Conservation (phyloP, 1,140 invertebrate species). For the Liolophura sinensis region DNA sequence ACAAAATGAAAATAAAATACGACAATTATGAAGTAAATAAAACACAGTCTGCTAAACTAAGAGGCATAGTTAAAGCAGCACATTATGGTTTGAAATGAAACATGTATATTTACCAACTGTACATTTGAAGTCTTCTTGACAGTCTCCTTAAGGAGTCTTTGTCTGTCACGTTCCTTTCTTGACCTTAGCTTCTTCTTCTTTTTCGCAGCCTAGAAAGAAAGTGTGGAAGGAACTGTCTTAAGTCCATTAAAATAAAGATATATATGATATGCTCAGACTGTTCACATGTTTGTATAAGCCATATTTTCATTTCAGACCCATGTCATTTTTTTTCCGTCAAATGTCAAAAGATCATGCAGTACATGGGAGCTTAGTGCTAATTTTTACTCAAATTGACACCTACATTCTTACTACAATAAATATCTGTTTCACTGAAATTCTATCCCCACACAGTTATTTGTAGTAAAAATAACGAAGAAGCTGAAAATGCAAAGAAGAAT, state of each 20-base stretch:
- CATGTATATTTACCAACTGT: neutral
- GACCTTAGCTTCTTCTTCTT: constrained; percentile 53
- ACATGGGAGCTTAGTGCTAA: no score
- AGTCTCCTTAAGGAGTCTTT: constrained; percentile 12
- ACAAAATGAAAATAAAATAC: no score
- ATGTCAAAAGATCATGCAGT: no score
- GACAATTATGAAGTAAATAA: no score
- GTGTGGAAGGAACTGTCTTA: neutral
- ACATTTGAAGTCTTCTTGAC: neutral
- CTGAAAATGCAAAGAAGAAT: no score
- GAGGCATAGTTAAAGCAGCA: no score
- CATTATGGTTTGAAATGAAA: neutral
- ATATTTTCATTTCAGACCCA: neutral
- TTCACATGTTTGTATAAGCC: no score
- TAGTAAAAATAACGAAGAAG: no score
- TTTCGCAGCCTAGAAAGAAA: constrained; percentile 28
- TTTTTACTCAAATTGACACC: no score
- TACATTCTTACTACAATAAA: no score
- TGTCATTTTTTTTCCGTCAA: neutral
- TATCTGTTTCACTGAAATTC: no score
- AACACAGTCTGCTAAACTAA: neutral
- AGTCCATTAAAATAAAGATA: neutral
- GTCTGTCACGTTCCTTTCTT: constrained; percentile 46
- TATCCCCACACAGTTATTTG: no score
- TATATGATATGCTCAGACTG: neutral